Base-by-base conservation (phyloP, 2,888 invertebrate species). In the Geotrupes spiniger region DNA sequence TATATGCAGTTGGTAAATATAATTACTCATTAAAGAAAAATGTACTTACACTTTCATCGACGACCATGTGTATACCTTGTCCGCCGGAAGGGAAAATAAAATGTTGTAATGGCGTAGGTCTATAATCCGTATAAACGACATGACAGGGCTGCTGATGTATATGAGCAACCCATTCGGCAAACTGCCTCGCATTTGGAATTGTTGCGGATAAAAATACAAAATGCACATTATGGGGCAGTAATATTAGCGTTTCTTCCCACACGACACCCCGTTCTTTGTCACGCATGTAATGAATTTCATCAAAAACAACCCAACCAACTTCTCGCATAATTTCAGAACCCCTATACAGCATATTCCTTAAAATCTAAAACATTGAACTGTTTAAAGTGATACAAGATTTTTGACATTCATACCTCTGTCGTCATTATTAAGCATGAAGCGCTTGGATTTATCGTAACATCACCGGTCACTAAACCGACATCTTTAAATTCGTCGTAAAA, bases 221-320 rank as follows among this genome's bases (percentile, higher is more conserved):
- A 70, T 95, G 95, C 0, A 99, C 97, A 67, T 94, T 96, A 70
- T 98, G 95, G 0, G 97, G 98, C 28, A 99, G 75, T 25, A 99
- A 78, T 65, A 99, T 99, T 26, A 99, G 80, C 0, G 98, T 97
- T 77, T 99, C 99, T 78, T 97, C 96, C 99, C 99, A 99, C 1
- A 99, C 98, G 5, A 99, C 98, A 41, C 99, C 99, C 66, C 99
- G 82, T 71, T 99, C 98, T 75, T 97, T 97, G 70, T 99, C 97
- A 63, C 99, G 83, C 99, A 99, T 99, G 71, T 99, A 99, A 76
- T 99, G 99, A 63, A 99, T 99, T 76, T 99, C 99, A 70, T 99
- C 99, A 76, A 99, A 99, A 43, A 99, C 81, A 1, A 99, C 99
- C 99, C 99, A 99, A 40, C 97, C 98, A 0, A 99, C 97, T 81